Base-by-base conservation (phyloP, 2,888 invertebrate genomes). In the Athetis lepigone region DNA sequence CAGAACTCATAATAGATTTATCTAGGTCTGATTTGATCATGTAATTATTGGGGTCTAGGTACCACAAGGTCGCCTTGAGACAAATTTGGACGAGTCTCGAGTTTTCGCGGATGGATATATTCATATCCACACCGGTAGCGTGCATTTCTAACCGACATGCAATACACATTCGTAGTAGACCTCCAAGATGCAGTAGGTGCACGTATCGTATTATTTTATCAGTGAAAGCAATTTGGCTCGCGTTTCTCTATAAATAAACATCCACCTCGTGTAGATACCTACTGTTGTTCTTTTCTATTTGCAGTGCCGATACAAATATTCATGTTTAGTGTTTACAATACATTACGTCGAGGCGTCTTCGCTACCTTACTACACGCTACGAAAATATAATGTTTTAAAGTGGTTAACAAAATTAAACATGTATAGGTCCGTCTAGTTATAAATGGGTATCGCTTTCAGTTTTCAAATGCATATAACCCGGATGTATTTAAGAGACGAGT, bases 171-270 rank as follows among this genome's bases (percentile, higher is more conserved):
- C 62, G 33, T 50, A 51, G 64, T 70, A 65, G 65, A 63, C 61
- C 65, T 52, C 45, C 23, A 42, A 67, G 51, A 64, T 50, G 18
- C 36, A 67, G 46, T 63, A 61, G 45, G 49, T 69, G 62, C 70
- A 67, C 58, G 58, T 66, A 58, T 61, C 64, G 63, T 60, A 65
- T 76, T 67, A 49, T 54, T 75, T 86, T 88, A 88, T 85, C 85
- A 88, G 91, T 86, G 90, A 93, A 93, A 93, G 90, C 90, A 77
- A 90, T 91, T 93, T 93, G 91, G 92, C 92, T 84, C 85, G 83
- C 80, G 87, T 85, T 85, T 84, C 78, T 85, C 84, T 89, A 89
- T 88, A 88, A 91, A 92, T 90, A 90, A 86, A 85, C 85, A 85
- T 83, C 71, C 67, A 79, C 66, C 77, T 77, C 77, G 67, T 77